Conservation (phyloP, 2,888 invertebrate species). For the Coronaproctus castanopsis region DNA sequence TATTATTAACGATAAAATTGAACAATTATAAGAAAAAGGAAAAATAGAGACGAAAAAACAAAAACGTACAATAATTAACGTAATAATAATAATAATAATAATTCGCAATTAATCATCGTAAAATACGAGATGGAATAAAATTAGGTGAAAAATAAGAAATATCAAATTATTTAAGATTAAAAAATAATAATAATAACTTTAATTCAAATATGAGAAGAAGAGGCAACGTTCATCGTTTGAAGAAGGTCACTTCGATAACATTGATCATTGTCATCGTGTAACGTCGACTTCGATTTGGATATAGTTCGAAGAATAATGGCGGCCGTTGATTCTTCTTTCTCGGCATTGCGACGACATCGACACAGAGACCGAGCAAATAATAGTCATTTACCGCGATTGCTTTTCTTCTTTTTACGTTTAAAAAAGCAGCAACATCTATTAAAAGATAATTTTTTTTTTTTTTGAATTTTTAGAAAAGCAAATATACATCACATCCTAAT, state of each 20-base stretch:
- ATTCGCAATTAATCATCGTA: too few relatives aligned
- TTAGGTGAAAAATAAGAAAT: too few relatives aligned
- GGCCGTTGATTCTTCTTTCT: conserved; percentile 31
- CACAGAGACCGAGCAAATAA: conserved; percentile 34
- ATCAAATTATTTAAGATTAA: neutral
- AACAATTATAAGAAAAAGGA: too few relatives aligned
- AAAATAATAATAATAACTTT: neutral
- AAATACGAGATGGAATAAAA: too few relatives aligned
- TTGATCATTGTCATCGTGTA: neutral
- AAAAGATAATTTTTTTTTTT: too few relatives aligned
- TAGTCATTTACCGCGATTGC: conserved; percentile 76
- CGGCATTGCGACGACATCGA: conserved; percentile 32
- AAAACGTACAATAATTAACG: too few relatives aligned
- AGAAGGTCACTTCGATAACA: neutral
- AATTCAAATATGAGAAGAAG: neutral
- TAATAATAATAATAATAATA: too few relatives aligned
- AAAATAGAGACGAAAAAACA: too few relatives aligned
- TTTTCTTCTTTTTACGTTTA: conserved; percentile 98
- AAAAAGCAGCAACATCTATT: conserved; percentile 67
- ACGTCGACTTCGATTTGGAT: conserved; percentile 35
- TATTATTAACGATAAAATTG: too few relatives aligned
- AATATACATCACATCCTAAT: too few relatives aligned
- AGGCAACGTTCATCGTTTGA: neutral
- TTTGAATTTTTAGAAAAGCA: too few relatives aligned
- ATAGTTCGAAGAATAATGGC: conserved; percentile 40